Base-by-base conservation (phyloP, 2,888 invertebrate species). In the Carterocephalus palaemon region DNA sequence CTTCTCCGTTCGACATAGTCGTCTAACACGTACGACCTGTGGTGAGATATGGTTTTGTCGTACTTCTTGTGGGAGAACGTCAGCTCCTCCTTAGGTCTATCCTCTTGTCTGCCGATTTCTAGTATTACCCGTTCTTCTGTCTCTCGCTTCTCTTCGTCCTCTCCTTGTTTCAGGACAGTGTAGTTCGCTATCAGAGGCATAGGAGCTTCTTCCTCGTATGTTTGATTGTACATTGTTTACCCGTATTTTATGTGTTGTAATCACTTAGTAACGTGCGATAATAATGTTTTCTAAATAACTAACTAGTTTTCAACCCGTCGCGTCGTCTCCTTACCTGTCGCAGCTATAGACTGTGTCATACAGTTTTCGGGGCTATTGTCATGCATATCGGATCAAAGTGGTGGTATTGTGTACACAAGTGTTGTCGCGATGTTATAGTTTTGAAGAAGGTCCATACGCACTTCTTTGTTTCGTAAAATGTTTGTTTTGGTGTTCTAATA, bases 11-110 rank as follows among this genome's bases (percentile, higher is more conserved):
- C 84, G 6, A 53, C 42, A 50, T 78, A 84, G 46, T 84, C 82
- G n/a, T 86, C 84, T 24, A 86, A 53, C 45, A 85, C 77, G 46
- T 85, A 86, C 1, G 86, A 81, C 34, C 85, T 69, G 46, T 81
- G 86, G 51, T 87, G 85, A 0, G 86, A 79, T 51, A 80, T 87
- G 0, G 86, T 88, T 54, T 86, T 88, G 43, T 88, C 88, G 40
- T 88, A 88, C 52, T 88, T 88, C 62, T 88, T 88, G 48, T 88
- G 88, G 0, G 85, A 86, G 48, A 88, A 88, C 12, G 85, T 86
- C 5, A 67, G 70, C 49, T 85, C 85, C 50, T 86, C 85, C 41
- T 61, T 72, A 0, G 81, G 80, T 15, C 70, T 80, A 1, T 87
- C 86, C n/a, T 85, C 86, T 43, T 74, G 85, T 1, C 81, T 64